Evolutionary conservation across 2,113 vertebrate genomes (phyloP), one percentile per base, ranked within the genome.

Genomic region (Colius striatus): DNA sequence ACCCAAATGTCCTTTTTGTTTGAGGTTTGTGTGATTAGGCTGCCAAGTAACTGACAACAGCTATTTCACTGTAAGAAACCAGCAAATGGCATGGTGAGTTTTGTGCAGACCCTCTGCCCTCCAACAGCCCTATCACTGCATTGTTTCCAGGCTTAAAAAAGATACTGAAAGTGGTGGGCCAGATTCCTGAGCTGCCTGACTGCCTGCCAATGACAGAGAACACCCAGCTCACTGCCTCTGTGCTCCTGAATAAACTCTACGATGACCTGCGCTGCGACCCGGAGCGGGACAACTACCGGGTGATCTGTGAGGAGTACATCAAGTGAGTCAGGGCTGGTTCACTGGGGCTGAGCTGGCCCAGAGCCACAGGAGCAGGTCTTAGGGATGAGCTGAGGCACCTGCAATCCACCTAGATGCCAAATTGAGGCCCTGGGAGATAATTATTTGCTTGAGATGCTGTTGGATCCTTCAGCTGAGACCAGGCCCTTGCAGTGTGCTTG

Each of bases 121-220:
- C 80, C 79, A 29, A 77, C 55, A 63, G 53, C 67, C 2, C 0
- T 47, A 16, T 51, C 43, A 4, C 18, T 58, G 55, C 29, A 19
- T 72, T 61, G 3, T 82, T 84, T 41, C n/a, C 90, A 99, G 99
- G 99, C 67, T 97, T 99, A 86, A 99, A 98, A 95, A 99, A 99
- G 97, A 99, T 99, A 86, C 97, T 99, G 76, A 99, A 99, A 94
- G 98, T 99, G 30, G 99, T 98, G 65, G 99, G 99, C 17, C 99
- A 99, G 97, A 98, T 99, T 78, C 98, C 99, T 9, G 99, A 99
- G 41, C 96, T 99, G 73, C 98, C 99, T 5, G 97, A 98, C 83
- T 99, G 99, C 97, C 97, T 99, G 79, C 98, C 98, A 0, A 22
- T 99, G 97, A 99, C 99, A 0, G 98, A 99, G 19, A 99, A 99